These are phyloP conservation scores for Agonopterix heracliana DNA, from an alignment of 2,888 invertebrate genomes.

Conservation along the genomic window DNA sequence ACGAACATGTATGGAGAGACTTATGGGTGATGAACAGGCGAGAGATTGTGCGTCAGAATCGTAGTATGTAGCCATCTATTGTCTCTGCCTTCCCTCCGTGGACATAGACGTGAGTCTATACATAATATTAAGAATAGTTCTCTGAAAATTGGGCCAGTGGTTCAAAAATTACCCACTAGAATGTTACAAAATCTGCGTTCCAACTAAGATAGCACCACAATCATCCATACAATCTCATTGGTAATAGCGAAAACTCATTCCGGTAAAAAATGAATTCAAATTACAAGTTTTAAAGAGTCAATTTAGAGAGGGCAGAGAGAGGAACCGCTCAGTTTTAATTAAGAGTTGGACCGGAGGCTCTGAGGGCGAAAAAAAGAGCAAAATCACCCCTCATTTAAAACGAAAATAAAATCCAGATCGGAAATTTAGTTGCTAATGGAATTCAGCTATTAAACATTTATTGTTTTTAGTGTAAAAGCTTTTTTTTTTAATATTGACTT, in stretches of 20 bases:
- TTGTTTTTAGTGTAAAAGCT: not conserved
- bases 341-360: slow-evolving; percentile 21
- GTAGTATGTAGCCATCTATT: no score
- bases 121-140: no score
- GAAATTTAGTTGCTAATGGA: slow-evolving; percentile 24
- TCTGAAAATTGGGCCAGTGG: no score
- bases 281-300: slow-evolving; percentile 56
- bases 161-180: no score
- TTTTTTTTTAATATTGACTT: no score
- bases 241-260: slow-evolving; percentile 5
- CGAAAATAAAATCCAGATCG: slow-evolving; percentile 30
- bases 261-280: slow-evolving; percentile 39
- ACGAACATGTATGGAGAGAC: no score
- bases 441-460: slow-evolving; percentile 7
- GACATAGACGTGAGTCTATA: no score
- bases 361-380: slow-evolving; percentile 15
- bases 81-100: no score
- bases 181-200: no score
- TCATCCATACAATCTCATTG: not conserved
- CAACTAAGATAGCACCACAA: no score
- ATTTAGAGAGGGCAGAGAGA: slow-evolving; percentile 36
- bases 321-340: slow-evolving; percentile 40
- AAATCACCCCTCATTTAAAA: slow-evolving; percentile 33
- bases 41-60: no score
- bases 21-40: no score